Percentiles rank a stretch among this genome's conserved stretches.
phyloP scores from a whole-genome alignment of 2,113 vertebrate species.

The Fulica atra region DNA sequence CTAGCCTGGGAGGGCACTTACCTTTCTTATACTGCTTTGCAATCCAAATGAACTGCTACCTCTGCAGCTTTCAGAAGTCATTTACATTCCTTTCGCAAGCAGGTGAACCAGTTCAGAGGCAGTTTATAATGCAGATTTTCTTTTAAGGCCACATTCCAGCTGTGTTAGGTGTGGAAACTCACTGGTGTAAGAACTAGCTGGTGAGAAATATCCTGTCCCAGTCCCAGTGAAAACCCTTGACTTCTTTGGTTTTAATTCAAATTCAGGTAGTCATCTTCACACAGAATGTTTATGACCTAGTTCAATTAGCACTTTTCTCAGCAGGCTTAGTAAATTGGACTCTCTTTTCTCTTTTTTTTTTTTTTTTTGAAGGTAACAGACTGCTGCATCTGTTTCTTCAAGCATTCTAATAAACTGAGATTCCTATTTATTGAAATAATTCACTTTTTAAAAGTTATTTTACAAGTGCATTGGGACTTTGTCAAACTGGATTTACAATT shows the following conservation, averaged over 20 bases:
- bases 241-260: background rate
- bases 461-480: background rate
- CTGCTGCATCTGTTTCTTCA: background rate
- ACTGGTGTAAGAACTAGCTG: background rate
- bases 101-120: slow-evolving; percentile 32
- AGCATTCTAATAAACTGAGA: background rate
- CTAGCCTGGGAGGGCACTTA: slow-evolving; percentile 31
- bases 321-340: background rate
- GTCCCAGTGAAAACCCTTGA: background rate
- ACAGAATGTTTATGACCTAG: background rate
- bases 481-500: background rate
- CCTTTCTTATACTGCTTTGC: slow-evolving; percentile 6
- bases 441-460: background rate
- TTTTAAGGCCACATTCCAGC: slow-evolving; percentile 11
- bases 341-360: background rate
- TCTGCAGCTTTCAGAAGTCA: slow-evolving; percentile 4
- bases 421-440: background rate
- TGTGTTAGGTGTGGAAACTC: background rate
- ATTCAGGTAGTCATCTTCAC: background rate
- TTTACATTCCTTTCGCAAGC: slow-evolving; percentile 23
- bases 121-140: slow-evolving; percentile 28
- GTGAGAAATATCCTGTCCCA: background rate
- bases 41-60: slow-evolving; percentile 49
- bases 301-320: slow-evolving; percentile 1
- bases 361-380: background rate